Evolutionary conservation across 2,888 invertebrate genomes (phyloP).

Genomic region (Tineola bisselliella): DNA sequence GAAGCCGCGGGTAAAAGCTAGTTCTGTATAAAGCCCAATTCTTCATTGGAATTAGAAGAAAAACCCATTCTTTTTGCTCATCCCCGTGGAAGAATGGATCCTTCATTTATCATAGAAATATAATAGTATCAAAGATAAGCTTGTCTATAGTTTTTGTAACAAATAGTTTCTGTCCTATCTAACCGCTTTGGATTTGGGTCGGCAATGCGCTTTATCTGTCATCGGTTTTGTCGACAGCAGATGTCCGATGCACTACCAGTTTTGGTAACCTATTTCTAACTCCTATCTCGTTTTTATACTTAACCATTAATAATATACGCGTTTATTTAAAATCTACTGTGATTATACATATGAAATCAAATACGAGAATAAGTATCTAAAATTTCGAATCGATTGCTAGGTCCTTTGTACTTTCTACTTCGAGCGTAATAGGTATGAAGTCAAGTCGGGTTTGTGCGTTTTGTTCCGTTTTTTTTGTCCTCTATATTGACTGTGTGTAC

Average conservation of each 20-base stretch:
- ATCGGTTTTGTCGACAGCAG: not conserved
- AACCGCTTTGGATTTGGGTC: not conserved
- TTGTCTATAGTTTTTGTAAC: not conserved
- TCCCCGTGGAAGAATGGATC: no score
- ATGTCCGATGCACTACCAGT: not conserved
- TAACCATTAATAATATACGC: no score
- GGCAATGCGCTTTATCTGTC: not conserved
- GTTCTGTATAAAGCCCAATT: no score
- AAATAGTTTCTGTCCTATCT: not conserved
- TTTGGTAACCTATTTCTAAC: not conserved
- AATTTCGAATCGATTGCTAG: constrained; percentile 1
- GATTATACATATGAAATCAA: not conserved
- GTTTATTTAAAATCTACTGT: no score
- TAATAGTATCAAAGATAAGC: not conserved
- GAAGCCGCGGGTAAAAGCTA: no score
- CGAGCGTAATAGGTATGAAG: not conserved
- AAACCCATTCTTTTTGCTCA: no score
- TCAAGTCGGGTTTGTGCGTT: not conserved
- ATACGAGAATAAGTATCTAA: not conserved
- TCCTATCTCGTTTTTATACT: not conserved
- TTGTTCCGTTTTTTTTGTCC: not conserved
- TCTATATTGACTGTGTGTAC: not conserved
- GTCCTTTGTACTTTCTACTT: not conserved
- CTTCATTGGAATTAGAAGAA: no score
- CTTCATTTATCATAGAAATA: no score